A percentile compares a stretch with the other conserved stretches of the same genome.
Conservation (phyloP, 2,888 invertebrate genomes). For the Coleophora flavipennella region DNA sequence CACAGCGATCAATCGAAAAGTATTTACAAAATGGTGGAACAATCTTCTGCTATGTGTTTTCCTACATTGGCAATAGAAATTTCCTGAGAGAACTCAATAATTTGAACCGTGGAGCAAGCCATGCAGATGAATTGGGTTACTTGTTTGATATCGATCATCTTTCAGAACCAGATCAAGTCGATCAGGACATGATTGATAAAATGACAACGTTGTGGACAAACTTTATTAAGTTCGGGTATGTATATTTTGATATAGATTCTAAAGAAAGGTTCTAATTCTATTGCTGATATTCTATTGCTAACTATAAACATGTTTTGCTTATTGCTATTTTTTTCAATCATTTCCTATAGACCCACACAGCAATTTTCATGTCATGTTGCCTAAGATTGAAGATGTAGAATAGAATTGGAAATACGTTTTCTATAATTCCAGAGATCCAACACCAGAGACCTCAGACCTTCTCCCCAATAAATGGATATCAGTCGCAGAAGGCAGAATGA, state of each 20-base stretch:
- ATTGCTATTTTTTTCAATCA: too few species aligned
- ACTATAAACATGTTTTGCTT: too few species aligned
- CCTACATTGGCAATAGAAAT: constrained; percentile 32
- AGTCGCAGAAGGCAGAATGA: constrained; percentile 17
- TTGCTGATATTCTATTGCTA: not conserved
- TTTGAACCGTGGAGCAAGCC: constrained; percentile 19
- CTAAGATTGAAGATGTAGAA: too few species aligned
- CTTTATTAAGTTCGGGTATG: constrained; percentile 45
- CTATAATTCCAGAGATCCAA: constrained; percentile 29
- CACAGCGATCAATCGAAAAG: constrained; percentile 28
- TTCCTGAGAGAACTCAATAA: constrained; percentile 16
- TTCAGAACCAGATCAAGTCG: constrained; percentile 19
- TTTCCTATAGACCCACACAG: too few species aligned
- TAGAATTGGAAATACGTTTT: too few species aligned
- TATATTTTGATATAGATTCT: not conserved
- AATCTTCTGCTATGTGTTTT: constrained; percentile 39
- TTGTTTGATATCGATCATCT: constrained; percentile 25
- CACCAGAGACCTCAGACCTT: constrained; percentile 27
- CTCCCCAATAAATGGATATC: constrained; percentile 39
- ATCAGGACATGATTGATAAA: constrained; percentile 33
- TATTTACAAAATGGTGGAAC: constrained; percentile 23
- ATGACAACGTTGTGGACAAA: constrained; percentile 53
- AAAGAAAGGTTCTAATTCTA: not conserved
- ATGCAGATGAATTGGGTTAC: constrained; percentile 40
- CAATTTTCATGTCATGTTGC: too few species aligned